phyloP scores from a whole-genome alignment of 2,113 vertebrate genomes.

The Stegostoma tigrinum region DNA sequence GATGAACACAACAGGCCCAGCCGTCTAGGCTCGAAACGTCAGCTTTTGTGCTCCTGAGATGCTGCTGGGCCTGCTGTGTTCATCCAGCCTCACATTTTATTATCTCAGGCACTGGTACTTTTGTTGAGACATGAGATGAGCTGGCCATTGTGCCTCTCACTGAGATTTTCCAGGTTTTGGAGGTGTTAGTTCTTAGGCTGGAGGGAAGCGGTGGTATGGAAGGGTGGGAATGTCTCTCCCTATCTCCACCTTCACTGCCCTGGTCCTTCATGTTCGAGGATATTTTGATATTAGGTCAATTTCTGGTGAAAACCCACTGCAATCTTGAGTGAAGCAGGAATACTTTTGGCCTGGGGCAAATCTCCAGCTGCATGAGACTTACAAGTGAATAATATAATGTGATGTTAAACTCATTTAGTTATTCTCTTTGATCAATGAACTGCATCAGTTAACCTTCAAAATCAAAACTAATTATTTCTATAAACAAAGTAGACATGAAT shows the following conservation, averaged over 20 bases:
- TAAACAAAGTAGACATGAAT: not conserved
- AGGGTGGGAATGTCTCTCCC: not conserved
- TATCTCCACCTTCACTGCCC: not conserved
- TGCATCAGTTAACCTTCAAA: not conserved
- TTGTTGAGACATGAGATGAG: not conserved
- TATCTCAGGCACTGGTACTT: too few species aligned
- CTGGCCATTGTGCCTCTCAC: not conserved
- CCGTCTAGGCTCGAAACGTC: too few species aligned
- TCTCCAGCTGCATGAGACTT: not conserved
- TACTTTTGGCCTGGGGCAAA: not conserved
- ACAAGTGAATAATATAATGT: not conserved
- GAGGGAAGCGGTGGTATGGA: too few species aligned
- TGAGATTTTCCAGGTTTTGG: not conserved
- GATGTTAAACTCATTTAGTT: not conserved
- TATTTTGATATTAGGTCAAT: not conserved
- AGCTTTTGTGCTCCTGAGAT: too few species aligned
- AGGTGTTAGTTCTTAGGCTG: not conserved
- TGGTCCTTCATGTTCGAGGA: too few species aligned
- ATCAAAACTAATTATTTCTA: not conserved
- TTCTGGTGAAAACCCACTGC: not conserved
- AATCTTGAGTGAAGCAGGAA: not conserved
- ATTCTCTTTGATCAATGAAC: not conserved
- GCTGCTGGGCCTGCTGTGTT: too few species aligned
- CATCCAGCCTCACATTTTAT: too few species aligned
- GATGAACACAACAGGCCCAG: too few species aligned